phyloP scores from a whole-genome alignment of 2,797 vertebrate genomes.

The Mormyrus hasselquistii region DNA sequence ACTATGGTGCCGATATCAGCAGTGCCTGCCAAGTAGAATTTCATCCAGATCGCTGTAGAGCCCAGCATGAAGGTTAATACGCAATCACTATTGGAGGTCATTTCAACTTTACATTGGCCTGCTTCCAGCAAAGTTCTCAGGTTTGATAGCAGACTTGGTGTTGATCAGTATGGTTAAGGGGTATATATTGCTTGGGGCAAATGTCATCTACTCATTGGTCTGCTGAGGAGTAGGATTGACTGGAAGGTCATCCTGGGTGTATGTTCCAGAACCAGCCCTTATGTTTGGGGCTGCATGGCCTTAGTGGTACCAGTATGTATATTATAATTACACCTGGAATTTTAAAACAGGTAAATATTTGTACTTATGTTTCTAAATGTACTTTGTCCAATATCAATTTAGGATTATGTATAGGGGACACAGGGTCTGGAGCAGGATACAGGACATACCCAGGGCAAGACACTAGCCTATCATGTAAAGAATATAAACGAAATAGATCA shows the following conservation, averaged over 20 bases:
- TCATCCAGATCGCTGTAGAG: neutral
- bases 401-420: neutral
- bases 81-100: neutral
- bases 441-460: neutral
- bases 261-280: neutral
- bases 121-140: neutral
- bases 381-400: neutral
- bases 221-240: neutral
- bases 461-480: neutral
- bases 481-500: neutral
- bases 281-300: neutral
- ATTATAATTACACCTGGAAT: neutral
- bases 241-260: neutral
- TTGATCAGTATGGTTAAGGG: neutral
- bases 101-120: neutral
- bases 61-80: neutral
- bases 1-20: neutral
- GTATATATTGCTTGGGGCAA: neutral
- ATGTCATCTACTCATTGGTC: neutral
- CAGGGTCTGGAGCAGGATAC: neutral
- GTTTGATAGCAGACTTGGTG: neutral
- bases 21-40: constrained; percentile 1
- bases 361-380: neutral
- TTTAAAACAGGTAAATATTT: neutral
- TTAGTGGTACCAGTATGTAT: neutral